These are phyloP conservation scores for Hemithea aestivaria DNA, from an alignment of 2,888 invertebrate genomes.

Conservation along the genomic window DNA sequence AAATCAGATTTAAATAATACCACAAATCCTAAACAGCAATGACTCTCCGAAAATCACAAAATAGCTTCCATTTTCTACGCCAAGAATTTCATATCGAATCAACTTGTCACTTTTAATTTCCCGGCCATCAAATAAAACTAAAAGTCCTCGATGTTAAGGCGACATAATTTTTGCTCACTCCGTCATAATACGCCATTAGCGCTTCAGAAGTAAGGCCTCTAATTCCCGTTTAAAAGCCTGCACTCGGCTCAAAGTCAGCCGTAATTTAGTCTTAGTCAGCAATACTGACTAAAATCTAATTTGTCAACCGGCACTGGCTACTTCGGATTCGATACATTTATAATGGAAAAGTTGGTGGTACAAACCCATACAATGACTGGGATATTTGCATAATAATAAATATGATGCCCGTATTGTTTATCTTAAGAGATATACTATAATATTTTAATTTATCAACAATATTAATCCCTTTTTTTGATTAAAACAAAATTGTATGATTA, in stretches of 20 bases:
- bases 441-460: no score
- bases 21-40: constrained; percentile 15
- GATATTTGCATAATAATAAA: constrained; percentile 4
- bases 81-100: constrained; percentile 28
- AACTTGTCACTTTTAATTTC: constrained; percentile 23
- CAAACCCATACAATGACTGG: constrained; percentile 21
- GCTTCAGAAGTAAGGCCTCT: constrained; percentile 68
- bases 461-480: no score
- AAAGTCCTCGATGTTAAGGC: constrained; percentile 47
- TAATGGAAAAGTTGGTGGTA: constrained; percentile 15
- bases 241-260: constrained; percentile 74
- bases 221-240: constrained; percentile 78
- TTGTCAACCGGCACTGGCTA: constrained; percentile 67
- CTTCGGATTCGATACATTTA: constrained; percentile 28
- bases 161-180: constrained; percentile 68
- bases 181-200: constrained; percentile 74
- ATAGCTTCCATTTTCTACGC: constrained; percentile 14
- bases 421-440: no score
- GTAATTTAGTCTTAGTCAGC: constrained; percentile 74
- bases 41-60: constrained; percentile 15
- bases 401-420: no score
- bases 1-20: constrained; percentile 14
- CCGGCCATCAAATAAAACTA: constrained; percentile 28
- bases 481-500: no score
- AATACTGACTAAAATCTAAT: constrained; percentile 75